Evolutionary conservation across 2,113 vertebrate genomes (phyloP), one percentile per base, ranked within the genome.

Genomic region (Chaetops frenatus): DNA sequence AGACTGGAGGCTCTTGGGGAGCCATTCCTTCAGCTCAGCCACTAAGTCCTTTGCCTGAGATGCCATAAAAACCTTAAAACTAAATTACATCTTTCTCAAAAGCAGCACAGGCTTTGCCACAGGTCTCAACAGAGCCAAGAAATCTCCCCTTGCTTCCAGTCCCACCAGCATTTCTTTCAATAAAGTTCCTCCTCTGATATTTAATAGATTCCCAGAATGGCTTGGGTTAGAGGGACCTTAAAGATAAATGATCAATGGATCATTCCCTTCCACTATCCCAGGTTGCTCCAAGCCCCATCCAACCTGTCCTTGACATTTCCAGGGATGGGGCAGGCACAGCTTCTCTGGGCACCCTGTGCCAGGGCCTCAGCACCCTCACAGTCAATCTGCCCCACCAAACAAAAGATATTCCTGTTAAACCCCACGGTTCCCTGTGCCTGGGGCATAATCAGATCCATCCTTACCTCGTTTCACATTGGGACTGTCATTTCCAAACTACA

Each of bases 391-490:
- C 58, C n/a, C 50, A 45, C 11, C 33, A 76, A 36, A 66, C 12
- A 54, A 47, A 13, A 29, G 54, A 36, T 6, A 9, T 4, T 28
- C 11, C 48, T 36, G 24, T 28, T 50, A 44, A 90, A 71, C 24
- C 16, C 25, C 48, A 21, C 28, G 2, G 3, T 3, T 16, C 29
- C 20, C 45, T 8, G 4, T 3, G 13, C 25, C 45, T 66, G 66
- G 47, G 29, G 7, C 45, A 31, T 0, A 21, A 31, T 15, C 56
- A 24, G 80, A 35, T 23, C 69, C 72, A 33, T 21, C 42, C 4
- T 2, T 12, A 29, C 67, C 56, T 53, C 51, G 1, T 53, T 45
- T 38, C 35, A 11, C 62, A 33, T 4, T 0, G 2, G 9, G 12
- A n/a, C 1, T 24, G 11, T 12, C 11, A 2, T 9, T 21, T 27